Conservation (phyloP, 1,140 invertebrate species). For the Zaprionus inermis region DNA sequence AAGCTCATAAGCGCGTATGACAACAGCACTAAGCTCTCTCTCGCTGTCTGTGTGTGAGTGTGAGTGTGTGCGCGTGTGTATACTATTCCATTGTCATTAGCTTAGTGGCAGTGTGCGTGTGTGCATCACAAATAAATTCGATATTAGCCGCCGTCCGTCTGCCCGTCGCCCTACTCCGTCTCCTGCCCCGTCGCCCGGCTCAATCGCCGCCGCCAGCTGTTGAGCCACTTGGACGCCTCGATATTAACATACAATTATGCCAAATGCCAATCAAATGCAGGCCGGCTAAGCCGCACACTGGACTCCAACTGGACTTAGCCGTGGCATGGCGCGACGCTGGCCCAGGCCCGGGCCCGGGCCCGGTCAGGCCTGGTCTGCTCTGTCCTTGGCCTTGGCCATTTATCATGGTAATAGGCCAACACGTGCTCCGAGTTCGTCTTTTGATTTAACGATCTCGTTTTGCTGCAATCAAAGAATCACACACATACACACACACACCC, state of each 20-base stretch:
- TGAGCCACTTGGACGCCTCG: slow-evolving; percentile 65
- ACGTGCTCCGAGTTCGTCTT: slow-evolving; percentile 64
- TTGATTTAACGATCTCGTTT: slow-evolving; percentile 74
- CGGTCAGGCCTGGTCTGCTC: no score
- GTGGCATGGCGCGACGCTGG: no score
- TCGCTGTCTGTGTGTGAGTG: slow-evolving; percentile 7
- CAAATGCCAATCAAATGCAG: slow-evolving; percentile 72
- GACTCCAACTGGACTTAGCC: neutral
- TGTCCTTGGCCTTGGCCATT: slow-evolving; percentile 60
- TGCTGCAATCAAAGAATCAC: slow-evolving; percentile 67
- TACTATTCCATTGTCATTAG: slow-evolving; percentile 35
- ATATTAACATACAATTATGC: slow-evolving; percentile 81
- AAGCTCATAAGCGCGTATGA: slow-evolving; percentile 78
- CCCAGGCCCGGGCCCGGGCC: no score
- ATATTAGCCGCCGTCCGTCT: slow-evolving; percentile 42
- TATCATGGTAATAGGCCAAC: slow-evolving; percentile 68
- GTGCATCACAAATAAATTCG: slow-evolving; percentile 61
- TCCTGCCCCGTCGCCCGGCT: neutral
- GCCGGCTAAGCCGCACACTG: slow-evolving; percentile 28
- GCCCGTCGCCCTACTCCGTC: neutral
- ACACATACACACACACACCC: slow-evolving; percentile 31
- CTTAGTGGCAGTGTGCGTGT: slow-evolving; percentile 21
- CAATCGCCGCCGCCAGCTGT: slow-evolving; percentile 54
- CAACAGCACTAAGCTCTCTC: slow-evolving; percentile 58
- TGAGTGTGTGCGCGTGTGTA: slow-evolving; percentile 10